Evolutionary conservation across 2,113 vertebrate species (phyloP), one percentile per base, ranked within the genome.

Genomic region (Columbina picui): DNA sequence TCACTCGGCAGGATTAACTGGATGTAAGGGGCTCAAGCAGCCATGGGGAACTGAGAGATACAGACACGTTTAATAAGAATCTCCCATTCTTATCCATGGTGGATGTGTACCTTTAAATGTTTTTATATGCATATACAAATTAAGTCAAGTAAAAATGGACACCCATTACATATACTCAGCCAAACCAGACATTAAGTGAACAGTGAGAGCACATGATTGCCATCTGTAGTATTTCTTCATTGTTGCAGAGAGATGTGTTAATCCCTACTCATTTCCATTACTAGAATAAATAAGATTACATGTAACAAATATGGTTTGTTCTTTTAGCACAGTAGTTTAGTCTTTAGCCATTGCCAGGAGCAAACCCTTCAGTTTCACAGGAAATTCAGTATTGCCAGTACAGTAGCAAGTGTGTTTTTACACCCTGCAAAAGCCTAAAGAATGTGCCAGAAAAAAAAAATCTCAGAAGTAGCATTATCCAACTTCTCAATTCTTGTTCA

Each of bases 301-400:
- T 21, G 83, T 85, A 83, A 93, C 74, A 92, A 88, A 84, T 81
- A 64, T 4, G 26, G n/a, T 87, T 90, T 86, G 88, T 91, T 93
- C 53, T 84, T 87, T 84, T 38, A 94, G 84, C 52, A 84, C 2
- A 6, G 77, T 59, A 69, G 30, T 84, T 96, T 85, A 92, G 79
- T 90, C 60, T 78, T 95, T 21, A 90, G 61, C 43, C 12, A 10
- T 34, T 82, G 43, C 64, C 76, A 88, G 52, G 39, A 90, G 60
- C 53, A 96, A 97, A 92, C n/a, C 18, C n/a, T 49, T 29, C 61
- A 47, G n/a, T 75, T 92, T 86, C 92, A 94, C 60, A 93, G 69
- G 71, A 96, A 93, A 60, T 78, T 87, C 80, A 95, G 49, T 50
- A 78, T 90, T 86, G 49, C 61, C 68, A 81, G 34, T 64, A 92